These are phyloP conservation scores for Turdus rufiventris DNA, from an alignment of 2,113 vertebrate genomes.

Conservation along the genomic window DNA sequence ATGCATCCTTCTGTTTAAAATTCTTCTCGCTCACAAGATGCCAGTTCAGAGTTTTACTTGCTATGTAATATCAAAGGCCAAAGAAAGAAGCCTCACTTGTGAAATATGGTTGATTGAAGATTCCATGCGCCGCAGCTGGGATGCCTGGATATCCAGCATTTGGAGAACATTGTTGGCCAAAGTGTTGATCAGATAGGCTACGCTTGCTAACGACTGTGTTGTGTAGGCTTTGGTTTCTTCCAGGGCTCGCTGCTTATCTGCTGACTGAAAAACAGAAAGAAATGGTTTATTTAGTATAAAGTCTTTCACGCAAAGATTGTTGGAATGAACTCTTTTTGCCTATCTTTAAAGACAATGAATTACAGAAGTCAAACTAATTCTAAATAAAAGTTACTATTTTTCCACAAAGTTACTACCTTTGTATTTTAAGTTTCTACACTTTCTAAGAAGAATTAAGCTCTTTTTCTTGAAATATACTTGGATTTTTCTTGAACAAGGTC, in stretches of 20 bases:
- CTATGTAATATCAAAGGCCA: not conserved
- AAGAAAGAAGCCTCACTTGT: constrained; percentile 78
- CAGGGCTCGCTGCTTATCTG: constrained; percentile 94
- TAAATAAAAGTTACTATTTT: not conserved
- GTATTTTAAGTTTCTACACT: not conserved
- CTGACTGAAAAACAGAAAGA: constrained; percentile 74
- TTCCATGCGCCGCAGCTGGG: constrained; percentile 97
- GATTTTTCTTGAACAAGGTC: not conserved
- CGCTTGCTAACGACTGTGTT: constrained; percentile 95
- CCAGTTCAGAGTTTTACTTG: not conserved
- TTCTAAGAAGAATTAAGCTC: not conserved
- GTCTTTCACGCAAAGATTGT: not conserved
- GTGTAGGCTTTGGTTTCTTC: constrained; percentile 99
- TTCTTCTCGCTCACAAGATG: not conserved
- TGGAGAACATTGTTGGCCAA: constrained; percentile 99
- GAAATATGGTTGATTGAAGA: constrained; percentile 99
- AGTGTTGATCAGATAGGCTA: constrained; percentile 98
- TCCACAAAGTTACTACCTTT: not conserved
- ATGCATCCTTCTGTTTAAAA: not conserved
- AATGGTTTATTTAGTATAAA: not conserved
- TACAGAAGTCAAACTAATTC: not conserved
- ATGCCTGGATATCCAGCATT: constrained; percentile 98
- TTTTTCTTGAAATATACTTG: not conserved
- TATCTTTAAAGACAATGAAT: not conserved
- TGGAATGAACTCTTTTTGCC: not conserved